These are phyloP conservation scores for Capromys pilorides DNA, from an alignment of 2,797 vertebrate species.

Conservation along the genomic window DNA sequence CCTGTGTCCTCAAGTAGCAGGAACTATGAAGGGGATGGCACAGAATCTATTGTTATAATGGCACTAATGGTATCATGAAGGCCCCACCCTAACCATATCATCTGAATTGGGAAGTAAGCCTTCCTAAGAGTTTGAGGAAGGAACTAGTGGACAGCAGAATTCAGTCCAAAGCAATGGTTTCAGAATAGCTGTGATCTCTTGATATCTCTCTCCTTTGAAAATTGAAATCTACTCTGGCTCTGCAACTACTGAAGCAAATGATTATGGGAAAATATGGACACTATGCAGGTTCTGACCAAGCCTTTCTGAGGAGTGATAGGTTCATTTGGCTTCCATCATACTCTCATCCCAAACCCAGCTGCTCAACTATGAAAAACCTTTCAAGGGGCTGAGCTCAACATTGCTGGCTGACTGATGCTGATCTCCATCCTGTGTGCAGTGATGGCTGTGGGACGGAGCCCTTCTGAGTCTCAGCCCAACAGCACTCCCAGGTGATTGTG, in stretches of 20 bases:
- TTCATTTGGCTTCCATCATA: neutral
- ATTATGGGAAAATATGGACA: neutral
- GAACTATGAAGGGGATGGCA: neutral
- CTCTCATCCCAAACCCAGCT: neutral
- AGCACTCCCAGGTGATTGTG: neutral
- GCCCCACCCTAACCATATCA: fast-evolving
- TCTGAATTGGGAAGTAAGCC: neutral
- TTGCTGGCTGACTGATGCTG: neutral
- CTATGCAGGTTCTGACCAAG: neutral
- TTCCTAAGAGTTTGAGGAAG: neutral
- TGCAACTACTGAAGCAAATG: neutral
- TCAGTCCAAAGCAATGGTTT: neutral
- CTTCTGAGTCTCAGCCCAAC: neutral
- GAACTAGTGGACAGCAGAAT: neutral
- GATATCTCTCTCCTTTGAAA: neutral
- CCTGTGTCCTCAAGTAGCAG: neutral
- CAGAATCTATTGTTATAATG: neutral
- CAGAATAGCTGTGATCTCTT: neutral
- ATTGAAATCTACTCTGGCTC: neutral
- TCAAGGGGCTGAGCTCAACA: neutral
- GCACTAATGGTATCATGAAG: neutral
- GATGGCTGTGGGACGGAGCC: neutral
- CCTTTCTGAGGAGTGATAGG: neutral
- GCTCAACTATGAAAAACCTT: neutral
- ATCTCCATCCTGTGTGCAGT: neutral